These are phyloP conservation scores for Rhizomys pruinosus DNA, from an alignment of 2,113 vertebrate species.

Conservation along the genomic window DNA sequence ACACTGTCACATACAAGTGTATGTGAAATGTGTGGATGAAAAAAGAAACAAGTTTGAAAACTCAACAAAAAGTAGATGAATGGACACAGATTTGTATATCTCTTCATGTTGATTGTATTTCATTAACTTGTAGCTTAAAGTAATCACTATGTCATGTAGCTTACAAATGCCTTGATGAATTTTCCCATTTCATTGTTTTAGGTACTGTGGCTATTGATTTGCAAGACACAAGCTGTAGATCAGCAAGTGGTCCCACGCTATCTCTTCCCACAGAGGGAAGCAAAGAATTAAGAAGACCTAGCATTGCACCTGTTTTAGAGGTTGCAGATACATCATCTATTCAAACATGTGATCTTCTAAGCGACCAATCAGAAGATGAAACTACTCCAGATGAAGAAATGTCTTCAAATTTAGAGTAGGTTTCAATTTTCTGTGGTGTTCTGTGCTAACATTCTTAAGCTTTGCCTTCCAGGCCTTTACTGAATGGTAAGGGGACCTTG, in stretches of 20 bases:
- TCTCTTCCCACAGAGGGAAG: conserved; percentile 85
- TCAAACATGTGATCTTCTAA: conserved; percentile 88
- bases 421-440: background rate
- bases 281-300: conserved; percentile 86
- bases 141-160: accelerated
- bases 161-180: background rate
- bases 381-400: conserved; percentile 86
- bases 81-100: background rate
- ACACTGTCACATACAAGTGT: background rate
- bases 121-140: background rate
- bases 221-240: conserved; percentile 87
- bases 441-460: background rate
- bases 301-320: conserved; percentile 90
- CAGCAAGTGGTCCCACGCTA: conserved; percentile 82
- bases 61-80: background rate
- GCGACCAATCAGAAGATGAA: conserved; percentile 91
- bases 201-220: conserved; percentile 91
- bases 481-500: background rate
- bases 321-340: conserved; percentile 88
- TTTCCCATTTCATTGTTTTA: conserved; percentile 55
- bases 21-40: background rate
- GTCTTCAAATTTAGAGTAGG: conserved; percentile 87
- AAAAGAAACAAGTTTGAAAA: background rate
- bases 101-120: background rate
- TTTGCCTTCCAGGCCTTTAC: background rate